Evolutionary conservation across 2,888 invertebrate genomes (phyloP), one percentile per base, ranked within the genome.

Genomic region (Platycnemis pennipes): DNA sequence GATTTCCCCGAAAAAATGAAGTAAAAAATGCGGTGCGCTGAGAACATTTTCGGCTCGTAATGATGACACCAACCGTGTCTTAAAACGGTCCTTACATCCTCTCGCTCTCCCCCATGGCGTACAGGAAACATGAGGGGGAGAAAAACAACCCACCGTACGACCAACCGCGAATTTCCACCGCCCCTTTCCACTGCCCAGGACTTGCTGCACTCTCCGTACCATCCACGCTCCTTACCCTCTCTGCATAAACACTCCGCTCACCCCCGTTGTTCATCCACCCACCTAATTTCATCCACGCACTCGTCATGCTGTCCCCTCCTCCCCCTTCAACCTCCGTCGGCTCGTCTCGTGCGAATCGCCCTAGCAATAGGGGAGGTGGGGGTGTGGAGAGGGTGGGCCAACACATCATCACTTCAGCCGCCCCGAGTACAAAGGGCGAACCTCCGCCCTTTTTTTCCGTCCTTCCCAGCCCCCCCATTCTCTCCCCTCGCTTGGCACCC

Each of bases 241-340:
- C 31, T 77, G 37, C 31, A 77, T 37, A 63, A 22, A 8, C 53
- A 56, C 56, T 22, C 7, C 56, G 5, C 22, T 7, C 16, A 22
- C 26, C 77, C 77, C 77, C 37, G 77, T 11, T 77, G 77, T 77
- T 77, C 77, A 37, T 37, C 77, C 77, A 77, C 13, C 77, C 77
- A 77, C 77, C 77, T 77, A 77, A 77, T 77, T 77, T 77, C 77
- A 77, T 77, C 77, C 77, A 77, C 77, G 77, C 77, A 37, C 77
- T n/a, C 77, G 77, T 37, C 13, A 77, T 77, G 77, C 77, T 11
- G 13, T 2, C 31, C 13, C 37, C 37, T 37, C 4, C 16, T 37
- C 77, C 37, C 63, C 26, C 63, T n/a, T 26, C 63, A 26, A 22
- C 63, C 63, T n/a, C 1, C 26, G 8, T 63, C 16, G 19, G 53